These are phyloP conservation scores for Aphidius gifuensis DNA, from an alignment of 1,140 invertebrate genomes.

Conservation along the genomic window DNA sequence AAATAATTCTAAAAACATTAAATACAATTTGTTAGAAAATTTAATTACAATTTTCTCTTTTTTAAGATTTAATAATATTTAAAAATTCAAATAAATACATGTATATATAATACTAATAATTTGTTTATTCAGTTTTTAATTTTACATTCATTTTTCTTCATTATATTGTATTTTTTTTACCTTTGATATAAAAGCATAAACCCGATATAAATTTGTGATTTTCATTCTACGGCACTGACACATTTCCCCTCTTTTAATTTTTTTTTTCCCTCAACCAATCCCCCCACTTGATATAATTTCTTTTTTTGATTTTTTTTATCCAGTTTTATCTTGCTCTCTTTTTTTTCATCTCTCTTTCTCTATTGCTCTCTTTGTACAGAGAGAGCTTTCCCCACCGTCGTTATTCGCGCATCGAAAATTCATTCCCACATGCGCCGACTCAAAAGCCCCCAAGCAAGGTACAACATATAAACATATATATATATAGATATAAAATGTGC, in stretches of 20 bases:
- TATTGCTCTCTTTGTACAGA: constrained; percentile 7
- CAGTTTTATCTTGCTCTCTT: constrained; percentile 10
- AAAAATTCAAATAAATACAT: too few species aligned
- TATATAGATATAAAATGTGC: too few species aligned
- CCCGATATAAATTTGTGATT: constrained; percentile 6
- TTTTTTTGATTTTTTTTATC: not conserved
- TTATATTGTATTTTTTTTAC: too few species aligned
- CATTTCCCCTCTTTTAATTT: constrained; percentile 12
- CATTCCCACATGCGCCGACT: not conserved
- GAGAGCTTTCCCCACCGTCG: not conserved
- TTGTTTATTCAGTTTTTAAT: too few species aligned
- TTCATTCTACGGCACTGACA: constrained; percentile 10
- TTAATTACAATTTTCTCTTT: too few species aligned
- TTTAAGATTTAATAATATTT: too few species aligned
- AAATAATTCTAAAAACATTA: too few species aligned
- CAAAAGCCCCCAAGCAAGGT: too few species aligned
- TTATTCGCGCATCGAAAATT: not conserved
- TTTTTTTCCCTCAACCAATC: not conserved
- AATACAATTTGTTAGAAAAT: too few species aligned
- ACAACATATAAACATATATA: too few species aligned
- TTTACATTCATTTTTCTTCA: too few species aligned
- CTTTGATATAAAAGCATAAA: constrained; percentile 13
- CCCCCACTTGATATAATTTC: not conserved
- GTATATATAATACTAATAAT: too few species aligned
- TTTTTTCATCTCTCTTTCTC: not conserved